A percentile compares a stretch with the other conserved stretches of the same genome.
These are phyloP conservation scores for Drosophila affinis DNA, from an alignment of 2,888 invertebrate species.

Conservation along the genomic window DNA sequence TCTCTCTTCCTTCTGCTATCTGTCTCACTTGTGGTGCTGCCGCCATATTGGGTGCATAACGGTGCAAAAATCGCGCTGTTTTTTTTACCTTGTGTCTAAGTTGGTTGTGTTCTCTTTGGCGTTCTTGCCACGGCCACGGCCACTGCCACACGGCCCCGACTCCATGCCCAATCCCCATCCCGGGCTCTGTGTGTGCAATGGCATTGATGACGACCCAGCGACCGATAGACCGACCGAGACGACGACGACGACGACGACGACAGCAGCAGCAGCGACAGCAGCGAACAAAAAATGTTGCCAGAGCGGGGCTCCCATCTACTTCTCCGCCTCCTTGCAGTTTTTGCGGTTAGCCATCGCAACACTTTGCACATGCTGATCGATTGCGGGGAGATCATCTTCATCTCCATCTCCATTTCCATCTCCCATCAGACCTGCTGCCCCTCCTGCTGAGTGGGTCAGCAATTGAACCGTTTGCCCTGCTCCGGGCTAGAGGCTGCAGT, in stretches of 20 bases:
- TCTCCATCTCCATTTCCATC: constrained; percentile 38
- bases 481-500: neutral
- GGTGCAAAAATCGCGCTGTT: constrained; percentile 79
- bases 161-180: neutral
- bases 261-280: constrained; percentile 17
- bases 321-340: constrained; percentile 6
- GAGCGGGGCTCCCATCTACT: constrained; percentile 17
- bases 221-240: constrained; percentile 76
- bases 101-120: constrained; percentile 12
- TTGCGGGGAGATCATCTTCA: constrained; percentile 38
- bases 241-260: constrained; percentile 56
- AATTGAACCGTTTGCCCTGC: constrained; percentile 21
- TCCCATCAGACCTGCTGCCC: neutral
- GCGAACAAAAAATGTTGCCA: constrained; percentile 27
- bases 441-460: constrained; percentile 43
- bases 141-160: neutral
- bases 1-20: constrained; percentile 9
- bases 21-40: constrained; percentile 41
- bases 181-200: constrained; percentile 43
- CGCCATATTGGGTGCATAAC: constrained; percentile 80
- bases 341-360: constrained; percentile 35
- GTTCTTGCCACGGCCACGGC: neutral
- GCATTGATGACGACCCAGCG: constrained; percentile 79
- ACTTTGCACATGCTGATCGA: constrained; percentile 49
- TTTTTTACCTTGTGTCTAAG: constrained; percentile 45